Base-by-base conservation (phyloP, 2,888 invertebrate species). In the Acleris holmiana region DNA sequence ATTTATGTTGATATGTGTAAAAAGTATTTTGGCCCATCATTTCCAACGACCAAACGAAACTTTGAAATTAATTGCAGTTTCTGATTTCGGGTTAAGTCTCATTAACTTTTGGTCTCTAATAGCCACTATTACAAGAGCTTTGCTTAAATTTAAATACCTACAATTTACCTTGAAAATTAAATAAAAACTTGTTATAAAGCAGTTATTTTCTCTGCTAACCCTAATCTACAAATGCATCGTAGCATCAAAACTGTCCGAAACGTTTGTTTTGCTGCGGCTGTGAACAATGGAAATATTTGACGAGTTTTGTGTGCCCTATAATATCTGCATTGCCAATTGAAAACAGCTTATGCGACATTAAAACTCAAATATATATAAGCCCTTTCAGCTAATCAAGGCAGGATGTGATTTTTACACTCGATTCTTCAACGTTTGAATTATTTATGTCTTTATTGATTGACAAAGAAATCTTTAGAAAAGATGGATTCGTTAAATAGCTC, bases 201-300 rank as follows among this genome's bases (percentile, higher is more conserved):
- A 7, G 18, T 18, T 35, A 18, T 35, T 29, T n/a, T 10, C 3
- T 15, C 50, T 40, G 53, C 13, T 60, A 46, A 47, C 29, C 44
- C 53, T 54, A 44, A 64, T 59, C 48, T 54, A 59, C 46, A 35
- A 54, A 64, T 64, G 58, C 64, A 25, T 48, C 41, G 58, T 59
- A 48, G 49, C 48, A 40, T 47, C 64, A 25, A 48, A 48, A 59
- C 59, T 44, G 51, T 47, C 35, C 35, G 64, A 54, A 64, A 59
- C 29, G 59, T 64, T 59, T 58, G 64, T 64, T 64, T 64, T 64
- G 58, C 48, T 47, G 21, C 64, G 19, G 55, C 21, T 21, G 41
- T 47, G 54, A 46, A 64, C 64, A 64, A 64, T 64, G 64, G 58
- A 54, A 40, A 64, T 64, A 59, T 59, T 59, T 59, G 54, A 54